Evolutionary conservation across 2,113 vertebrate species (phyloP), one percentile per base, ranked within the genome.

Genomic region (Catharus fuscescens): DNA sequence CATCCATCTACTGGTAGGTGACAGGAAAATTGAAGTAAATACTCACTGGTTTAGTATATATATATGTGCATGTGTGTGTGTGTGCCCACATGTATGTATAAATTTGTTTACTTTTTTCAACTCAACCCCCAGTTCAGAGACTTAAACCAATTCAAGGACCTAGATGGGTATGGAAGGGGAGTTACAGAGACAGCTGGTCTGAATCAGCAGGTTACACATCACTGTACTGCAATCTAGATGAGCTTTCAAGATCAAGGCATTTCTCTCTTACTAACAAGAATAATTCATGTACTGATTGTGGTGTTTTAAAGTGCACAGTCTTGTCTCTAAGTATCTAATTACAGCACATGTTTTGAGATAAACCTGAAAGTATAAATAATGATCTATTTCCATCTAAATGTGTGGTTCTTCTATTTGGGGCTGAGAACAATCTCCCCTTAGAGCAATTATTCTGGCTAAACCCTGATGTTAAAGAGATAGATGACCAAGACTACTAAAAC

Each of bases 41-140:
- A 47, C 24, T 59, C 6, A 3, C 11, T 67, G 7, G 14, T 32
- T 78, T 59, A 57, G 4, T 38, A 4, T 14, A 6, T 11, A 10
- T 19, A 17, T n/a, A 5, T 26, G 8, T 31, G 9, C 13, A 3
- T 17, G 2, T 14, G 3, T 24, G 2, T 31, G 3, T 18, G 2
- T 31, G 10, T 19, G 1, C 20, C 1, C 11, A 12, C 38, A 38
- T 17, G 3, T 24, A 1, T 10, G 2, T 12, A 32, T 14, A 19
- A 19, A 71, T 28, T 40, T 31, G 2, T 66, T 59, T 40, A n/a
- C 1, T 44, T 74, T 86, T 79, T 88, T 45, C 6, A n/a, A 32
- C 14, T 66, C 13, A 62, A 28, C 42, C 1, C 1, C 4, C 23
- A 59, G 7, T 71, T 90, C 15, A 42, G 45, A 56, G 20, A 50